Evolutionary conservation across 2,113 vertebrate genomes (phyloP), one percentile per base, ranked within the genome.

Genomic region (Conger conger): DNA sequence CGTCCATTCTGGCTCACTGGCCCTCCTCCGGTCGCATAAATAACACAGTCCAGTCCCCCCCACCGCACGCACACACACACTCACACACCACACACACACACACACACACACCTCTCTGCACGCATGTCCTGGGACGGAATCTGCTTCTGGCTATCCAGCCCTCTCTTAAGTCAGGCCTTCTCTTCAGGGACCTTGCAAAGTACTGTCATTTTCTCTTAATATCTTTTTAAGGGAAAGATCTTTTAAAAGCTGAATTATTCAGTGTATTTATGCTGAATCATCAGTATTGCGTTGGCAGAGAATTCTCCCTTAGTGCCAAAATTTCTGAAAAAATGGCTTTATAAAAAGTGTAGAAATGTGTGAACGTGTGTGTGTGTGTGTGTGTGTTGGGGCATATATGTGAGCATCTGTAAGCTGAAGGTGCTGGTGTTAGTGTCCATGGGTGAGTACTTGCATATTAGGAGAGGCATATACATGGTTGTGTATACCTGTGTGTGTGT

Each of bases 181-280:
- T 80, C 38, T 42, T 53, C 15, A 27, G 87, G 63, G 79, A 83
- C 63, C 50, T n/a, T 84, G 76, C 17, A 23, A n/a, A 45, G 78
- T 42, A 76, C 36, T 54, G 73, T 80, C 33, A 42, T 35, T 73
- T 50, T 40, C 33, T 20, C 7, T 13, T 23, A n/a, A 81, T 36
- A 13, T 83, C 30, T 18, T 83, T 63, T 63, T 83, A 76, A 77
- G 76, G 30, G 42, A 50, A 38, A 83, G 20, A 53, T 83, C 60
- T 27, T 83, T 13, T 30, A 20, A 83, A 83, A 42, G 40, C 79
- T 50, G 68, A 73, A 73, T 81, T 81, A 33, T 81, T 77, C 68
- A 76, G 20, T 30, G 68, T 50, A 63, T 63, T 79, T 77, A 54
- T 81, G 42, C 76, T 73, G 50, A 76, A 42, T 85, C 33, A 60